These are phyloP conservation scores for Netelia virgata DNA, from an alignment of 2,888 invertebrate species.

Conservation along the genomic window DNA sequence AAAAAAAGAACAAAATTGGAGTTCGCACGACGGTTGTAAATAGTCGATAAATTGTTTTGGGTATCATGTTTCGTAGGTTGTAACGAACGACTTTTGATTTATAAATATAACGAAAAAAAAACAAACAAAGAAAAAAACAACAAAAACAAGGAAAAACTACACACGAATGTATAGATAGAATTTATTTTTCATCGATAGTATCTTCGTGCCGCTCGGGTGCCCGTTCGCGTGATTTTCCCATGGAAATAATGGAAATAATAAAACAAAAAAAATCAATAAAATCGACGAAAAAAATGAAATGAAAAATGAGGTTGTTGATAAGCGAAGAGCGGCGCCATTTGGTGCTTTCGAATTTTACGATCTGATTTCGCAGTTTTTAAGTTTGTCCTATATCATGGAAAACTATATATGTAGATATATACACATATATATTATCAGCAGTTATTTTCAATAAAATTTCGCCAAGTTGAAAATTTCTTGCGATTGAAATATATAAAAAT, in stretches of 20 bases:
- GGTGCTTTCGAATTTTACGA: slow-evolving; percentile 53
- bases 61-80: slow-evolving; percentile 48
- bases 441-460: neutral
- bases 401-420: neutral
- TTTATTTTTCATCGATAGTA: slow-evolving; percentile 34
- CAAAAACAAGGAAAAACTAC: neutral
- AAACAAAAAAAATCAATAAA: slow-evolving; percentile 5
- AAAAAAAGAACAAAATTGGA: slow-evolving; percentile 7
- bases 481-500: too few species aligned
- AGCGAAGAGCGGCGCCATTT: neutral
- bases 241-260: slow-evolving; percentile 4
- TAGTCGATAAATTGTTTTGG: slow-evolving; percentile 43
- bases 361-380: slow-evolving; percentile 9
- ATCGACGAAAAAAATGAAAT: neutral
- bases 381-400: too few species aligned
- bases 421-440: neutral
- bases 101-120: slow-evolving; percentile 35
- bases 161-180: slow-evolving; percentile 45
- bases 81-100: slow-evolving; percentile 47
- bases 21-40: slow-evolving; percentile 59
- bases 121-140: neutral
- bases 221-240: slow-evolving; percentile 15
- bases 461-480: neutral
- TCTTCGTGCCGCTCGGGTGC: slow-evolving; percentile 30
- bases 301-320: neutral